A percentile compares a stretch with the other conserved stretches of the same genome.
phyloP scores from a whole-genome alignment of 2,113 vertebrate species.

The Cynoglossus semilaevis region DNA sequence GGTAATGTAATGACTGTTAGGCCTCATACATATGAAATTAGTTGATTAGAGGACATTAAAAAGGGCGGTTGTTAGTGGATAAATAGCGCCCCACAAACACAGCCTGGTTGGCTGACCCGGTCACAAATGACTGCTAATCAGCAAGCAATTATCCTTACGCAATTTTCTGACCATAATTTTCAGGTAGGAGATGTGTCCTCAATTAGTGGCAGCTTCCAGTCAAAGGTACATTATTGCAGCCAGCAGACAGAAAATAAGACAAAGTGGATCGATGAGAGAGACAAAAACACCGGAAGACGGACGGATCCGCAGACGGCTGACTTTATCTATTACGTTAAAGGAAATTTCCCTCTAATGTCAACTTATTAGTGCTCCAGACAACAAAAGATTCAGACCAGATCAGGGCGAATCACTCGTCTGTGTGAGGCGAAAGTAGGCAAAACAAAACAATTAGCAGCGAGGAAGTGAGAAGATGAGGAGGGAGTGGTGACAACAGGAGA shows the following conservation, averaged over 20 bases:
- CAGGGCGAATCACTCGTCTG: slow-evolving; percentile 18
- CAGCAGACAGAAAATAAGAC: slow-evolving; percentile 36
- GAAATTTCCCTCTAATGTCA: slow-evolving; percentile 30
- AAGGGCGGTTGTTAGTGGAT: slow-evolving; percentile 34
- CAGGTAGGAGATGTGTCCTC: slow-evolving; percentile 57
- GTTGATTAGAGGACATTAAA: slow-evolving; percentile 46
- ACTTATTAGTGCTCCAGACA: slow-evolving; percentile 35
- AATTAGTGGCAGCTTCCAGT: slow-evolving; percentile 46
- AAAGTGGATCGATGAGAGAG: slow-evolving; percentile 39
- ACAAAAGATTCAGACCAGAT: slow-evolving; percentile 13
- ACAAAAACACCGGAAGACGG: slow-evolving; percentile 9
- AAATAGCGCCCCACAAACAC: slow-evolving; percentile 39
- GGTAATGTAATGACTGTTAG: slow-evolving; percentile 55
- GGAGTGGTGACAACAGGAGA: slow-evolving; percentile 14
- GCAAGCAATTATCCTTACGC: slow-evolving; percentile 59
- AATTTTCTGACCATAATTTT: slow-evolving; percentile 63
- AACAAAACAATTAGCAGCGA: slow-evolving; percentile 40
- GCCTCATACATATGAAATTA: slow-evolving; percentile 61
- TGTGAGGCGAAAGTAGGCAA: slow-evolving; percentile 22
- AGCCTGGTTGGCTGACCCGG: slow-evolving; percentile 33
- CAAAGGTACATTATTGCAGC: slow-evolving; percentile 46
- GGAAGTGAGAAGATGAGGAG: slow-evolving; percentile 16
- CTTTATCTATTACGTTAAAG: slow-evolving; percentile 39
- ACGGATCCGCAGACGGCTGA: slow-evolving; percentile 15
- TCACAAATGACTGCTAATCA: slow-evolving; percentile 48